phyloP scores from a whole-genome alignment of 2,797 vertebrate genomes.

The Squalus acanthias region DNA sequence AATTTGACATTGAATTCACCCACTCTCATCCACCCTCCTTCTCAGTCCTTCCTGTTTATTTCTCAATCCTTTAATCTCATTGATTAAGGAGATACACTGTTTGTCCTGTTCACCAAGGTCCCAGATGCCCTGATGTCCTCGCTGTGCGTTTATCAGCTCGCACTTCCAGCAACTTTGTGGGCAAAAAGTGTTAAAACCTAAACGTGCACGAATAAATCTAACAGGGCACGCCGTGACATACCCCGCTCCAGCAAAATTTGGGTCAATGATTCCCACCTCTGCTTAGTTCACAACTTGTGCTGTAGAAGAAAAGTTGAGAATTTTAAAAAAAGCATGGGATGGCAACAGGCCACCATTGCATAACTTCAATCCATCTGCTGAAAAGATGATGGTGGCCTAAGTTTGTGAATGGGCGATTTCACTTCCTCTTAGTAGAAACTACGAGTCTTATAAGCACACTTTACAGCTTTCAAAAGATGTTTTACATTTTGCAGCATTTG shows the following conservation, averaged over 20 bases:
- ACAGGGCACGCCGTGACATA: no score
- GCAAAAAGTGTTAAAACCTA: neutral
- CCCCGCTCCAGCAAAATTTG: neutral
- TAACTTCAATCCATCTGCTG: neutral
- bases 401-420: neutral
- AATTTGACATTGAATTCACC: neutral
- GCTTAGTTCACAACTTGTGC: neutral
- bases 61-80: neutral
- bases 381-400: neutral
- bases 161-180: neutral
- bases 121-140: neutral
- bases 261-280: neutral
- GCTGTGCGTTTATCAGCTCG: neutral
- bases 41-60: neutral
- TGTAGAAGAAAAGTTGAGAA: no score
- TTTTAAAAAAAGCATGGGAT: neutral
- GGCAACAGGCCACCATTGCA: neutral
- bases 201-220: neutral
- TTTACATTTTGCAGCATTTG: neutral
- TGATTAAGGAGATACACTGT: neutral
- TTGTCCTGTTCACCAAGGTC: neutral
- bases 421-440: neutral
- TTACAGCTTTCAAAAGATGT: neutral
- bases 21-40: neutral
- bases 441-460: neutral